phyloP scores from a whole-genome alignment of 1,140 invertebrate species.

The Chelonus insularis region DNA sequence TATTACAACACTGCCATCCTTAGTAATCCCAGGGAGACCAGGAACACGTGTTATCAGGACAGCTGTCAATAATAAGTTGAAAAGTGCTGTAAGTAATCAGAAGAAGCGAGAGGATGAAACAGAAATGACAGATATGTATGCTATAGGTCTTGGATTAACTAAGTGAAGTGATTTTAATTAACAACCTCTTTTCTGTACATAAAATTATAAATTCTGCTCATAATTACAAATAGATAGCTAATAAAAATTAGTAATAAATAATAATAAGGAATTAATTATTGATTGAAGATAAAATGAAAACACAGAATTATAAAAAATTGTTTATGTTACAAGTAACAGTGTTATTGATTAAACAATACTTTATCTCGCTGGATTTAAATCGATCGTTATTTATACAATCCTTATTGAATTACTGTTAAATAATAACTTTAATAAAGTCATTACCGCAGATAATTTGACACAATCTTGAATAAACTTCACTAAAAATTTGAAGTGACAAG shows the following conservation, averaged over 20 bases:
- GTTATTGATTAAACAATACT: too few species aligned
- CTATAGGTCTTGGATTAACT: constrained; percentile 43
- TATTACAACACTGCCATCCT: constrained; percentile 28
- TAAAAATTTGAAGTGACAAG: neutral
- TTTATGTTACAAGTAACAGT: too few species aligned
- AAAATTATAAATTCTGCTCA: too few species aligned
- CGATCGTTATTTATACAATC: too few species aligned
- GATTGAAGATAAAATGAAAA: too few species aligned
- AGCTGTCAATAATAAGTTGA: constrained; percentile 26
- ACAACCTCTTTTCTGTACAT: constrained; percentile 18
- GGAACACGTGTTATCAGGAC: constrained; percentile 13
- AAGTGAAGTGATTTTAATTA: constrained; percentile 25
- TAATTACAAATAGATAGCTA: too few species aligned
- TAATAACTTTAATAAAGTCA: too few species aligned
- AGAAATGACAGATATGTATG: constrained; percentile 47
- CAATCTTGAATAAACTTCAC: neutral
- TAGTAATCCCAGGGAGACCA: constrained; percentile 15
- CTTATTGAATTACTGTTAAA: too few species aligned
- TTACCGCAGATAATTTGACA: neutral
- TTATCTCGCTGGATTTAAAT: too few species aligned
- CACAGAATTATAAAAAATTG: too few species aligned
- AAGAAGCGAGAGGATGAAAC: constrained; percentile 35
- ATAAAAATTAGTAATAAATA: too few species aligned
- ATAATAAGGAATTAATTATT: too few species aligned
- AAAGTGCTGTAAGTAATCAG: constrained; percentile 27